Base-by-base conservation (phyloP, 2,888 invertebrate genomes). In the Chromoteleia sp. region DNA sequence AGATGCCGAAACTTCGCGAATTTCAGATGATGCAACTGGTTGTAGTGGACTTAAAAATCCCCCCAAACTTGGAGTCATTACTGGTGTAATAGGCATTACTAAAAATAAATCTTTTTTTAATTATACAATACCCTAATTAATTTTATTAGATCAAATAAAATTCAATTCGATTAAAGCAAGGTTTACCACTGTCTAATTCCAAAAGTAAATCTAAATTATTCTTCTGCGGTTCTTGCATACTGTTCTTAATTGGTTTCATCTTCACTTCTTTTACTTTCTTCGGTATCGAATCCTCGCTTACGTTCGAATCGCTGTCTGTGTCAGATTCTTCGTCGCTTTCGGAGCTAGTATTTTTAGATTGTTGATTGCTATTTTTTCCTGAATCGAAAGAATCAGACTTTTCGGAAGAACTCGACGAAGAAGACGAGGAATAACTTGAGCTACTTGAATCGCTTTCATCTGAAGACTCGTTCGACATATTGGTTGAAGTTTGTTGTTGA, bases 41-140 rank as follows among this genome's bases (percentile, higher is more conserved):
- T 89, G 90, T 82, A 94, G 92, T 8, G 96, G 96, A 0, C 96
- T 95, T 33, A 96, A 92, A 87, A 97, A 94, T 0, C 96, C 96
- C 48, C 97, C 97, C 33, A 95, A 92, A 0, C 96, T 96, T 80
- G 97, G 97, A 30, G 97, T 97, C 94, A 97, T 95, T 8, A 96
- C 94, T 52, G 97, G 96, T 82, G 95, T 92, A 39, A 94, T 92
- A 79, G 94, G 93, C 39, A 95, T 94, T 70, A 94, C 94, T 92
- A 85, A 43, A 73, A 70, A 65, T 10, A 48, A 19, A 61, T n/a
- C n/a, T n/a, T n/a, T 19, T 36, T 30, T 25, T 30, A 36, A 25
- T 12, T 25, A 48, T 33, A 33, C 7, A 4, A 25, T 25, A 4
- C 25, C 3, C 6, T 25, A 25, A 1, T 45, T 17, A 45, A 17